These are phyloP conservation scores for Formica selysi DNA, from an alignment of 1,140 invertebrate genomes.

Conservation along the genomic window DNA sequence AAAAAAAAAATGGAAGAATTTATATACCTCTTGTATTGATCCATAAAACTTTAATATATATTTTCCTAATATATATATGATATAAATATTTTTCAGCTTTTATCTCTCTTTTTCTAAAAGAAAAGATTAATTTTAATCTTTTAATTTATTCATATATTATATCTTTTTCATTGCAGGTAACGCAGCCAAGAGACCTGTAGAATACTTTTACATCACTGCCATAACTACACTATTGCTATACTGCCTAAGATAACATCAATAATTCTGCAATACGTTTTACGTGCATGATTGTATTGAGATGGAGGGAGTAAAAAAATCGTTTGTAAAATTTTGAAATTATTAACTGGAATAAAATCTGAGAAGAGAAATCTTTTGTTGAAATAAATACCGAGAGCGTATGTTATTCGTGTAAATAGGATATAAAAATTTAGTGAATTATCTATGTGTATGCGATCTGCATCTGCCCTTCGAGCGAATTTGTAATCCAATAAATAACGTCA, in stretches of 20 bases:
- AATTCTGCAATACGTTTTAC: conserved; percentile 75
- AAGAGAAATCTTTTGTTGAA: conserved; percentile 77
- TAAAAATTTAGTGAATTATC: conserved; percentile 81
- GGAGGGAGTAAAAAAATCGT: conserved; percentile 68
- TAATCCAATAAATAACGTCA: conserved; percentile 81
- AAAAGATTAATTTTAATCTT: background rate
- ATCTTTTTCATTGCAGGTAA: conserved; percentile 76
- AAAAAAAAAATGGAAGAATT: no score
- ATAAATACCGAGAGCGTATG: conserved; percentile 81
- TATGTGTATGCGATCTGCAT: conserved; percentile 78
- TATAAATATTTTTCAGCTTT: background rate
- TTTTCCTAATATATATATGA: background rate
- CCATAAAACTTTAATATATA: background rate
- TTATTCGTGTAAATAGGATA: conserved; percentile 86
- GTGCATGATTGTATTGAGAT: conserved; percentile 76
- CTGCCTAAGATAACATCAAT: conserved; percentile 85
- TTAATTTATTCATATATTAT: conserved; percentile 12
- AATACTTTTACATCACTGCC: conserved; percentile 77
- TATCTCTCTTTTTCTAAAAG: background rate
- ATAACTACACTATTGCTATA: conserved; percentile 77
- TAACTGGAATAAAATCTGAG: conserved; percentile 63
- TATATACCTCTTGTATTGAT: no score
- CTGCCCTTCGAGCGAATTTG: conserved; percentile 76
- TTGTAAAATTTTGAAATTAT: conserved; percentile 82
- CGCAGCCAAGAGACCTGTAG: conserved; percentile 72